Base-by-base conservation (phyloP, 2,797 vertebrate species). In the Pipistrellus pipistrellus region DNA sequence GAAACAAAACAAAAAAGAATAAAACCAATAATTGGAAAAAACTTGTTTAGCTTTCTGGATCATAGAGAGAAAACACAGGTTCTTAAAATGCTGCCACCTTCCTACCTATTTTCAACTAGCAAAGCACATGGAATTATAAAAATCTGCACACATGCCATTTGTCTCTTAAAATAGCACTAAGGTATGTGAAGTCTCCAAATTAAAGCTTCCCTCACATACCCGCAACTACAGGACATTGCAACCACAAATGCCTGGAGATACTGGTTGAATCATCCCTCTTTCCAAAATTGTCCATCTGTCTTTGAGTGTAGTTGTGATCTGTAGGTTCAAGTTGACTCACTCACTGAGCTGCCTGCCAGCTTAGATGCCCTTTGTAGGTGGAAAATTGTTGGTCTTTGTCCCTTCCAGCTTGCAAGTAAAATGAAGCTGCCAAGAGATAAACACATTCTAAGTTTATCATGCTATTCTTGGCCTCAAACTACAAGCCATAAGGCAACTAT, bases 381-480 rank as follows among this genome's bases (percentile, higher is more conserved):
- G 97, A 97, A 97, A 97, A 97, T 97, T 96, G 94, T 97, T 97
- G 97, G 97, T 97, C 97, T 97, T 97, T 97, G 97, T 97, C 97
- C 97, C 97, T 97, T 91, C 97, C 97, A 97, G 97, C 97, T 97
- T 97, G 97, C 96, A 97, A 97, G 95, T 96, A 93, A 97, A 97
- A 96, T 68, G 97, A 96, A 95, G 94, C 96, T 97, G 97, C 97
- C 97, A 97, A 97, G 96, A 97, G 97, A 97, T 97, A 97, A 97
- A 97, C 97, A 96, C 97, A 93, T 97, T 97, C 97, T 97, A 97
- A 97, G 97, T 97, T 97, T 97, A 96, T 97, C 97, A 55, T 97
- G 96, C 97, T 97, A 97, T 97, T 97, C 97, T 97, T 97, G 97
- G 97, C 97, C 97, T 97, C 96, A 97, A 97, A 97, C 97, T 97